These are phyloP conservation scores for Molanna angustata DNA, from an alignment of 2,888 invertebrate species.

Conservation along the genomic window DNA sequence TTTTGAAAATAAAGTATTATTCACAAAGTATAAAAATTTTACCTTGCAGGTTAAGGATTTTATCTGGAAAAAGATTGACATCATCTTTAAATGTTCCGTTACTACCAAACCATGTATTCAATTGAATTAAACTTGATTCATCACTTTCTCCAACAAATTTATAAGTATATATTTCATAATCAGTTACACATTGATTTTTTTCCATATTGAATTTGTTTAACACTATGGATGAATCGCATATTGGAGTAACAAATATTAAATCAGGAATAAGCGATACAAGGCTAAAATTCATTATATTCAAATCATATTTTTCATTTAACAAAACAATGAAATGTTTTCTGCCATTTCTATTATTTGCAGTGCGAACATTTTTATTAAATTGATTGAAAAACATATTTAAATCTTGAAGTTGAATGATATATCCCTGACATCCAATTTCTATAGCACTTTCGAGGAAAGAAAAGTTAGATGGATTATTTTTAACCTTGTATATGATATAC, in stretches of 20 bases:
- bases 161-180: slow-evolving; percentile 13
- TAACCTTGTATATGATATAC: neutral
- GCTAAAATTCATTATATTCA: slow-evolving; percentile 1
- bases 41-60: slow-evolving; percentile 17
- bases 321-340: slow-evolving; percentile 15
- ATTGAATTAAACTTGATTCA: slow-evolving; percentile 5
- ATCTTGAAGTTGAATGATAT: slow-evolving; percentile 7
- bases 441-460: slow-evolving; percentile 9
- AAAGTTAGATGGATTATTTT: neutral
- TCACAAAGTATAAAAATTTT: neutral
- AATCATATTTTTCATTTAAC: neutral
- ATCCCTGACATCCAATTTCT: slow-evolving; percentile 19
- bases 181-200: neutral
- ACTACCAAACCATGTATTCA: slow-evolving; percentile 9
- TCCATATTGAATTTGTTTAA: neutral
- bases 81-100: slow-evolving; percentile 8
- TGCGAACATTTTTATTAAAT: slow-evolving; percentile 8
- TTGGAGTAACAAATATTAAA: slow-evolving; percentile 12
- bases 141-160: slow-evolving; percentile 8
- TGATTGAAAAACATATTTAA: slow-evolving; percentile 2
- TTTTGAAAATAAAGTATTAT: neutral
- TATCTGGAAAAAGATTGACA: slow-evolving; percentile 13
- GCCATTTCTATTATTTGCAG: slow-evolving; percentile 19
- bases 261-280: slow-evolving; percentile 7
- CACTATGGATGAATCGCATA: neutral